Evolutionary conservation across 2,797 vertebrate species (phyloP), one percentile per base, ranked within the genome.

Genomic region (Aulostomus chinensis): DNA sequence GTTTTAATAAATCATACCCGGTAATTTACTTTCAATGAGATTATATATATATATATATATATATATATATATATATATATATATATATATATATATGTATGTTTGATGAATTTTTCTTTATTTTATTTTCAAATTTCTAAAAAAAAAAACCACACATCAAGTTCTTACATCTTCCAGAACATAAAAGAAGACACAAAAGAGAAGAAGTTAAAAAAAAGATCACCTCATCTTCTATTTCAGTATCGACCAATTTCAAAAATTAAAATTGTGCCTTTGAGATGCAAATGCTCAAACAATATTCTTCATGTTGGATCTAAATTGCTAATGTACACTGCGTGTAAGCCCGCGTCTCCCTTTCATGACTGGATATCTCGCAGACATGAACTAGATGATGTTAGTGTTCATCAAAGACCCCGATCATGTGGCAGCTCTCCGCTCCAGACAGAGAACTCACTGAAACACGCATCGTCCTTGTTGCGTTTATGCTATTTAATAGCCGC

Each of bases 301-400:
- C 73, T 81, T 78, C 75, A 65, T 67, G 73, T 86, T 58, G 57
- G 67, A 92, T 91, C 83, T 92, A 89, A 88, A 91, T 92, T 91
- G 87, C 86, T 87, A 90, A 91, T 92, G 74, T 84, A 79, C 81
- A 73, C 78, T 71, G 67, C 75, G 78, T 78, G 79, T 72, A 66
- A 70, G 77, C 67, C 43, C 52, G 68, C 66, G 55, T 79, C 67
- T 79, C 76, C 77, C 81, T 89, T 91, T 91, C 77, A 89, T 83
- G 78, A 58, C 58, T 49, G 60, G 50, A 74, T 81, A 68, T 86
- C 81, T 85, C 61, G 51, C 51, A 87, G 78, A 89, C 83, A 85
- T 69, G 73, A 76, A 87, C 71, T 82, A 85, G 87, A 87, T 89
- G 81, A 68, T 58, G 68, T 58, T 75, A 56, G 72, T 66, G 75